Base-by-base conservation (phyloP, 1,140 invertebrate genomes). In the Scaptodrosophila lebanonensis region DNA sequence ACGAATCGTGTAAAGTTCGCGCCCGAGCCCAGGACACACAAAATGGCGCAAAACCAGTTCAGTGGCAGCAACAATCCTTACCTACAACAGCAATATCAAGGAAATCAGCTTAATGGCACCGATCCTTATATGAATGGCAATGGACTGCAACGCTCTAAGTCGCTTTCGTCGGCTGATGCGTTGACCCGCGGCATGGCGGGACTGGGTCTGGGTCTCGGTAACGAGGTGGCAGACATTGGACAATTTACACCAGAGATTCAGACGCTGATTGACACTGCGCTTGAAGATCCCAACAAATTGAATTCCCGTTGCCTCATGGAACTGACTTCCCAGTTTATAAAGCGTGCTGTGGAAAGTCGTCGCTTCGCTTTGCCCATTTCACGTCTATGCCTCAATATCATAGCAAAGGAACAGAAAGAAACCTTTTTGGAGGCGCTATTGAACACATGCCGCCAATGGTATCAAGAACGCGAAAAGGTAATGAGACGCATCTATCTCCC, bases 381-480 rank as follows among this genome's bases (percentile, higher is more conserved):
- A 9, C 92, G 94, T 49, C 88, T 95, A 40, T 95, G 94, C 77
- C 92, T 95, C 50, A 91, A 91, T 39, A 95, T 96, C 35, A 95
- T 96, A 59, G 93, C 95, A 90, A 93, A 92, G 88, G 95, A 96
- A 88, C 91, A 91, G 56, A 93, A 92, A 64, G 93, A 95, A 87
- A 96, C 95, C 13, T 96, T 97, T 85, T 87, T 96, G 44, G 95
- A 97, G 87, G 95, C 94, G 5, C 87, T 97, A 43, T 88, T 96
- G 40, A 97, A 97, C 87, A 95, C 92, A 9, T 95, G 94, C 79
- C 94, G 95, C 77, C 94, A 96, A 86, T 96, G 93, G 93, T 96
- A 94, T 87, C 94, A 95, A 82, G 94, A 96, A 84, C 88, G 93
- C 22, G 93, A 93, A 52, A 92, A 92, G 88, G 90, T 86, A 22